Evolutionary conservation across 2,888 invertebrate species (phyloP).

Genomic region (Ophion ventricosus): DNA sequence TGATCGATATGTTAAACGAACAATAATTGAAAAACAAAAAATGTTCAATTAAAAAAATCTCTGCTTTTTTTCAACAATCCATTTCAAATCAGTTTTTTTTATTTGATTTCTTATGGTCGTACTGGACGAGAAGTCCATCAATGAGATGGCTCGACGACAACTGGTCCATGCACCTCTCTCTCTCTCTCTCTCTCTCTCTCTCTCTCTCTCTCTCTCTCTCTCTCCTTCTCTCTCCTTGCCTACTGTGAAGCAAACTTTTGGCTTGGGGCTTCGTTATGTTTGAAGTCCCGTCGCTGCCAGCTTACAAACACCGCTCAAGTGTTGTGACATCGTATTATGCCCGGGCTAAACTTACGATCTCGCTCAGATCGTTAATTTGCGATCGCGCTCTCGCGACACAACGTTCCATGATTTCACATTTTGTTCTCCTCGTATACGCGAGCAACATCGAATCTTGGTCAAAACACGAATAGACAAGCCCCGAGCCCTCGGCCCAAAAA

Average conservation of each 20-base stretch:
- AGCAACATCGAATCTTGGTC: not conserved
- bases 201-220: slow-evolving; percentile 20
- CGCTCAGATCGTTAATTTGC: slow-evolving; percentile 80
- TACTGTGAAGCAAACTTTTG: slow-evolving; percentile 72
- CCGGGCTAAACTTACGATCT: slow-evolving; percentile 81
- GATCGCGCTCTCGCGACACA: slow-evolving; percentile 67
- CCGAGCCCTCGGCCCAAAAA: not conserved
- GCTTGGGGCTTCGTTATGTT: slow-evolving; percentile 81
- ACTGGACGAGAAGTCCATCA: slow-evolving; percentile 18
- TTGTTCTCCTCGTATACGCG: not conserved
- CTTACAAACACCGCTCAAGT: slow-evolving; percentile 82
- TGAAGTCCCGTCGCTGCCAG: slow-evolving; percentile 82
- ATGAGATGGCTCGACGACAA: slow-evolving; percentile 54
- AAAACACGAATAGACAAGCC: not conserved
- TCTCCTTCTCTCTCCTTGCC: slow-evolving; percentile 1
- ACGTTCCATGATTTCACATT: slow-evolving; percentile 32
- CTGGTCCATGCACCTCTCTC: slow-evolving; percentile 38
- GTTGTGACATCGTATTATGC: slow-evolving; percentile 83
- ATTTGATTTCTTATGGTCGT: too few species aligned
- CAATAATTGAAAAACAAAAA: too few species aligned
- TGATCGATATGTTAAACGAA: too few species aligned
- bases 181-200: slow-evolving; percentile 28
- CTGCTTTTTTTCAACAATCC: too few species aligned
- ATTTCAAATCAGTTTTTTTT: too few species aligned
- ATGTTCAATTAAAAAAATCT: too few species aligned